phyloP scores from a whole-genome alignment of 2,113 vertebrate genomes.

The Actenoides lindsayi region DNA sequence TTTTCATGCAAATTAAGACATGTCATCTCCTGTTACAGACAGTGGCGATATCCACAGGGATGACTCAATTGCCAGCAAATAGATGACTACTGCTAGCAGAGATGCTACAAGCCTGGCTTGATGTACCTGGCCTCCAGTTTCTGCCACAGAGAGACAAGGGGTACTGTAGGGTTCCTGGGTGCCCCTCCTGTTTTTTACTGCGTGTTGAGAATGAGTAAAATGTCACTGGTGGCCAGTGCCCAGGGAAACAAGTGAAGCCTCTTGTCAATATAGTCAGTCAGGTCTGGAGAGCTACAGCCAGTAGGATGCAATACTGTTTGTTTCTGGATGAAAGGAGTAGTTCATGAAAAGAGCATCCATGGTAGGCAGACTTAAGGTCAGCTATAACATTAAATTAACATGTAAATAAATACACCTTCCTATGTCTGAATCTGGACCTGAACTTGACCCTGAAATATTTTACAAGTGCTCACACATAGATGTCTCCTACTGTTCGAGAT shows the following conservation, averaged over 20 bases:
- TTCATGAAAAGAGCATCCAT: not conserved
- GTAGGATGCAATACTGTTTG: not conserved
- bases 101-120: not conserved
- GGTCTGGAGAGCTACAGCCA: not conserved
- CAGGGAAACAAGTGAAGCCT: not conserved
- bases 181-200: not conserved
- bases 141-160: not conserved
- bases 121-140: not conserved
- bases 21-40: accelerated
- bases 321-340: not conserved
- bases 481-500: not conserved
- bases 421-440: not conserved
- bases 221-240: not conserved
- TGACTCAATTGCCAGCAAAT: not conserved
- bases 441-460: not conserved
- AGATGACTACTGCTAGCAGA: not conserved
- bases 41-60: not conserved
- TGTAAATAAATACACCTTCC: not conserved
- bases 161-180: not conserved
- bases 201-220: not conserved
- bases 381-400: not conserved
- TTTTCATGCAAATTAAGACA: not conserved
- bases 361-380: not conserved
- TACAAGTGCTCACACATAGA: not conserved
- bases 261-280: not conserved